Conservation (phyloP, 64 coral and sea anemone species). For the Pachyseris speciosa region DNA sequence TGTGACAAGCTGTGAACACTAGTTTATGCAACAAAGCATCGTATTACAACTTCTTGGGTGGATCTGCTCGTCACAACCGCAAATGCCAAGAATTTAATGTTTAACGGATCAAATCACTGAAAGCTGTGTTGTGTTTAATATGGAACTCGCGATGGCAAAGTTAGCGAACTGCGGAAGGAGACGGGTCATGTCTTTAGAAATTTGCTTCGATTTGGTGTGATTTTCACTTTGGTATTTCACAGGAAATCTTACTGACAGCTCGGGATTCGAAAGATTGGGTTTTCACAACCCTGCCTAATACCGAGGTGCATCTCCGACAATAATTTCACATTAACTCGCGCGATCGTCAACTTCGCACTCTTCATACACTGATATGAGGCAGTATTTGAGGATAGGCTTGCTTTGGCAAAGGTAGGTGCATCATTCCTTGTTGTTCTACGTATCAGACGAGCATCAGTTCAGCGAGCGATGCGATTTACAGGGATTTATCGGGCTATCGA, state of each 20-base stretch:
- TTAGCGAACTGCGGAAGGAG: neutral
- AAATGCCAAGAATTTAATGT: conserved; percentile 46
- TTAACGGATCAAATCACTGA: conserved; percentile 42
- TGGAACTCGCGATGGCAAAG: neutral
- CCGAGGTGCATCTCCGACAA: neutral
- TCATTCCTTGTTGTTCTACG: neutral
- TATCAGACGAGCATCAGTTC: neutral
- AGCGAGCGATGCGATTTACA: neutral
- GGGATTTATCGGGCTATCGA: neutral
- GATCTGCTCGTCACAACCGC: conserved; percentile 22
- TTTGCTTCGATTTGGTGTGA: neutral
- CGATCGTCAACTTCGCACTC: neutral
- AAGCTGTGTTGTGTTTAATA: neutral
- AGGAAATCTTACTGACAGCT: conserved; percentile 41
- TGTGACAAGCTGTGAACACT: conserved; percentile 5
- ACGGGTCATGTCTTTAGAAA: neutral
- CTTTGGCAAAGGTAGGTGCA: neutral
- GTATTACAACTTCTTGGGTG: conserved; percentile 17
- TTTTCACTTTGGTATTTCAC: neutral
- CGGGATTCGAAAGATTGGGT: neutral
- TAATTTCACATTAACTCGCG: neutral
- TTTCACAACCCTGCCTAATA: neutral
- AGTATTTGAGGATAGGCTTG: conserved; percentile 1
- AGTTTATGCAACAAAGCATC: neutral
- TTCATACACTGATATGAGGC: neutral